Percentiles rank a stretch among this genome's conserved stretches.
phyloP scores from a whole-genome alignment of 2,797 vertebrate genomes.

The Synaphobranchus kaupii region DNA sequence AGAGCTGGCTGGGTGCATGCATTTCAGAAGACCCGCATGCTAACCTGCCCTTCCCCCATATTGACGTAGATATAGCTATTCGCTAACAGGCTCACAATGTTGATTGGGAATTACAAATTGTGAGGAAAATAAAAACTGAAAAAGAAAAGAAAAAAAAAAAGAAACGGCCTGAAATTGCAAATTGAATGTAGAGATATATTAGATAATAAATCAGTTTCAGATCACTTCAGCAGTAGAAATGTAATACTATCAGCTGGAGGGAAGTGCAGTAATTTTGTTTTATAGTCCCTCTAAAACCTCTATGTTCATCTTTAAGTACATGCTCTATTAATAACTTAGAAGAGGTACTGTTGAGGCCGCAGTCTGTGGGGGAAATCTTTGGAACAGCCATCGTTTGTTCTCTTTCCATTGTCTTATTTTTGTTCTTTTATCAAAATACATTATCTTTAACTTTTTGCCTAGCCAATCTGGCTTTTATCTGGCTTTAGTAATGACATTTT shows the following conservation, averaged over 20 bases:
- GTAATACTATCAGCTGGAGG: slow-evolving; percentile 7
- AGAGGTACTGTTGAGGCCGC: background rate
- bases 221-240: background rate
- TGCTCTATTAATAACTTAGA: slow-evolving; percentile 7
- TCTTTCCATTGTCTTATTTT: background rate
- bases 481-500: background rate
- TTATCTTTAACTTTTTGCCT: background rate
- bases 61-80: background rate
- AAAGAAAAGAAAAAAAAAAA: background rate
- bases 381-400: background rate
- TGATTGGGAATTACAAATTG: background rate
- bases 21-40: background rate
- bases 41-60: background rate
- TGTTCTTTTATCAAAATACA: background rate
- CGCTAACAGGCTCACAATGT: background rate
- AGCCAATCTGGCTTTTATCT: background rate
- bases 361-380: background rate
- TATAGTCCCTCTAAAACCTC: slow-evolving; percentile 17
- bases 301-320: slow-evolving; percentile 6
- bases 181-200: slow-evolving; percentile 16
- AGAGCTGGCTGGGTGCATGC: too few relatives aligned
- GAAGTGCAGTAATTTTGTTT: slow-evolving; percentile 16
- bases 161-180: slow-evolving; percentile 18
- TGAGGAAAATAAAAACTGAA: background rate
- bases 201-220: background rate